Base-by-base conservation (phyloP, 2,797 vertebrate genomes). In the Cichlasoma orientale region DNA sequence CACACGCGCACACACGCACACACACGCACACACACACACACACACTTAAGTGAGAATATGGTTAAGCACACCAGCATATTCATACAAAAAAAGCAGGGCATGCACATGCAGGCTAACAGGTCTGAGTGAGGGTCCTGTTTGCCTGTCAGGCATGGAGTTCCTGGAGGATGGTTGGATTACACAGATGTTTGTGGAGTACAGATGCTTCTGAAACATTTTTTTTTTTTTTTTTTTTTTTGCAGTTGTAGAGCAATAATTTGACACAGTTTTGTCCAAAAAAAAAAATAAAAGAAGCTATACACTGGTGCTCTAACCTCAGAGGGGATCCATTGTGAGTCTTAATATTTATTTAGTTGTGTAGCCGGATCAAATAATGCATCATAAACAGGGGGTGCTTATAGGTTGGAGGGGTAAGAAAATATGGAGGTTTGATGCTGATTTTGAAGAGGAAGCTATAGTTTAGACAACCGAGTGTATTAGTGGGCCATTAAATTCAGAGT, bases 111-210 rank as follows among this genome's bases (percentile, higher is more conserved):
- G 79, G 56, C 68, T 33, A 79, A 78, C 77, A 74, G 73, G 82
- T 80, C 79, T 77, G 54, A 86, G 84, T 84, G 83, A 86, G 80
- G 76, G 59, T 55, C 19, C 80, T 86, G 85, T 89, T 80, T 88
- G 89, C 85, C 91, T 89, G 75, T 78, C 87, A 89, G 87, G 83
- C 75, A 83, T 83, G 82, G 86, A 92, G 82, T 90, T 85, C 87
- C 86, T 66, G 77, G 80, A 88, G 88, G 75, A 84, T 56, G 74
- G 68, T 63, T 86, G 89, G 77, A 90, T 84, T 82, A 86, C 87
- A 89, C 89, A 91, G 88, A 90, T 92, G 86, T 91, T 86, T 89
- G 83, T 86, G 86, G 76, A 90, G 82, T 90, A 92, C 29, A 31
- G 90, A 93, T 92, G 33, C 33, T 16, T 41, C 81, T 79, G 41